These are phyloP conservation scores for Phrynocephalus versicolor DNA, from an alignment of 2,113 vertebrate genomes.

Conservation along the genomic window DNA sequence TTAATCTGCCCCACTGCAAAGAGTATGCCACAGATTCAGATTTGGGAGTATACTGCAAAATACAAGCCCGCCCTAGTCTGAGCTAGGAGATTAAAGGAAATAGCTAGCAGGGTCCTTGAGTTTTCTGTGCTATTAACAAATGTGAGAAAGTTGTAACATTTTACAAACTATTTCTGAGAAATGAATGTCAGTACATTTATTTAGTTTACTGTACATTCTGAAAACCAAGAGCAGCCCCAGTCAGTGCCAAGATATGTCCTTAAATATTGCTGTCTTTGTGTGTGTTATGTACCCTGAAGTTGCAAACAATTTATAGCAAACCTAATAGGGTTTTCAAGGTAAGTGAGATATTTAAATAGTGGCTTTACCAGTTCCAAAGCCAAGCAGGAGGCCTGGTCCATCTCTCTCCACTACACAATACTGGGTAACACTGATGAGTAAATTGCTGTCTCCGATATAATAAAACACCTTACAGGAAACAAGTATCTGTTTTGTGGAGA, in stretches of 20 bases:
- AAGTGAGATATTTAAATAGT: too few species aligned
- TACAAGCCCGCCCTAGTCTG: not conserved
- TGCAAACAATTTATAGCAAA: too few species aligned
- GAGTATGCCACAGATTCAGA: not conserved
- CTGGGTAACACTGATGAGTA: too few species aligned
- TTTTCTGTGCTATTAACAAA: not conserved
- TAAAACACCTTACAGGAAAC: not conserved
- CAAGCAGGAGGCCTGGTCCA: too few species aligned
- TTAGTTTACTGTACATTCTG: not conserved
- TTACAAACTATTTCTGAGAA: not conserved
- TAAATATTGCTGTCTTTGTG: slow-evolving; percentile 2
- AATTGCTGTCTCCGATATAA: too few species aligned
- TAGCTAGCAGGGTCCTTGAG: not conserved
- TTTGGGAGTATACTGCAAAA: not conserved
- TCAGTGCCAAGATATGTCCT: not conserved
- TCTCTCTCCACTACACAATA: too few species aligned
- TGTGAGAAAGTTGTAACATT: not conserved
- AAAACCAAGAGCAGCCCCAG: not conserved
- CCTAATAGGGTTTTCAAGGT: too few species aligned
- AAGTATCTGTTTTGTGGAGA: not conserved
- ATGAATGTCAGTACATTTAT: not conserved
- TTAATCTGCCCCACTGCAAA: not conserved
- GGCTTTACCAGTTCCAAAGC: too few species aligned
- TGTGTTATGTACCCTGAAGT: too few species aligned
- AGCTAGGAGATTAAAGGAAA: not conserved